phyloP scores from a whole-genome alignment of 1,140 invertebrate species.

The Brachionus angularis region DNA sequence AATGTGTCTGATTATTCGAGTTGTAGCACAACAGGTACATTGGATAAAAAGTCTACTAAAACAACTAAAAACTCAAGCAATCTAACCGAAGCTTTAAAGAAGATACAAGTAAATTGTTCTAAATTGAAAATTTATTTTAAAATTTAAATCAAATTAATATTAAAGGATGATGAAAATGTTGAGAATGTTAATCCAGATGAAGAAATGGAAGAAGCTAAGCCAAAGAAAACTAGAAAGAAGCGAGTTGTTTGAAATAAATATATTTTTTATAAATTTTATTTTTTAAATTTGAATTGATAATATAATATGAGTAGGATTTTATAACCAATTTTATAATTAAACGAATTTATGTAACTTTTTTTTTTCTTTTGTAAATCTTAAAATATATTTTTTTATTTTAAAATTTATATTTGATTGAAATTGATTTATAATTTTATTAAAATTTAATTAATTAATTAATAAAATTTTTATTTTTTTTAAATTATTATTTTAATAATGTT shows the following conservation, averaged over 20 bases:
- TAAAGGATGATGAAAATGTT: slow-evolving; percentile 13
- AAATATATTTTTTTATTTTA: too few relatives aligned
- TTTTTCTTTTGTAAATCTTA: too few relatives aligned
- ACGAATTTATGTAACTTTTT: too few relatives aligned
- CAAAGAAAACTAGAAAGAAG: slow-evolving; percentile 30
- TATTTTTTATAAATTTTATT: not conserved
- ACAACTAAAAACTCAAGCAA: slow-evolving; percentile 1
- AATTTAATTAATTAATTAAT: too few relatives aligned
- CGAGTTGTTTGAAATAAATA: not conserved
- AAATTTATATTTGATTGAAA: too few relatives aligned
- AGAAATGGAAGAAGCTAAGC: slow-evolving; percentile 10
- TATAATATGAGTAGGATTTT: too few relatives aligned
- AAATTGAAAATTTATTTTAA: not conserved
- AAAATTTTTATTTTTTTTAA: too few relatives aligned
- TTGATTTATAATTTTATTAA: too few relatives aligned
- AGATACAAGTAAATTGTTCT: slow-evolving; percentile 1
- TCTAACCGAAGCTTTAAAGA: slow-evolving; percentile 28
- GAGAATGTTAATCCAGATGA: slow-evolving; percentile 12
- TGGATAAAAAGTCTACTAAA: not conserved
- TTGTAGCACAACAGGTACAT: not conserved
- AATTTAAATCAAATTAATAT: too few relatives aligned
- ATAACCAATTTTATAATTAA: too few relatives aligned
- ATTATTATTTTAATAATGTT: too few relatives aligned
- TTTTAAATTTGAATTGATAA: slow-evolving; percentile 10
- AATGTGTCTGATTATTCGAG: slow-evolving; percentile 27